Conservation (phyloP, 37 sponge, comb jelly and placozoan genomes). For the Amphimedon queenslandica region DNA sequence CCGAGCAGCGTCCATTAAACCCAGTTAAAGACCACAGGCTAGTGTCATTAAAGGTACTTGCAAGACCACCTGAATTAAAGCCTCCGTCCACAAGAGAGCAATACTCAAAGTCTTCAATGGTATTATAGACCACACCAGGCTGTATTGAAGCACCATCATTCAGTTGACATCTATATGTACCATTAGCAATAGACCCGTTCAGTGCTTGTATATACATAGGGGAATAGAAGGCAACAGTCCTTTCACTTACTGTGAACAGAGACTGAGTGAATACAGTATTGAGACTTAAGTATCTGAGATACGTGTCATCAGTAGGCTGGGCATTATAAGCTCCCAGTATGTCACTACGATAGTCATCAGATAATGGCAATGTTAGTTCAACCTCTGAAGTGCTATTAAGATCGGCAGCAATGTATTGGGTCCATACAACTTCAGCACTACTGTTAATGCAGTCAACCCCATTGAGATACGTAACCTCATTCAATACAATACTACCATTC, state of each 20-base stretch:
- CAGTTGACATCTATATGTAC: constrained; percentile 48
- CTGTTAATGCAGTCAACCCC: constrained; percentile 49
- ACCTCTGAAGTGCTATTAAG: constrained; percentile 9
- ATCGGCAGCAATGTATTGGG: constrained; percentile 5
- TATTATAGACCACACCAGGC: constrained; percentile 17
- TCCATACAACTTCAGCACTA: constrained; percentile 33
- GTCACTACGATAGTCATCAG: constrained; percentile 77
- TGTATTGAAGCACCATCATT: constrained; percentile 13
- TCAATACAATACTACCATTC: not conserved
- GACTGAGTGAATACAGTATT: constrained; percentile 33
- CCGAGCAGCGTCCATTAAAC: constrained; percentile 58
- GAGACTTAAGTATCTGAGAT: constrained; percentile 40
- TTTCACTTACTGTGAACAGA: constrained; percentile 9
- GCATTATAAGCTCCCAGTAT: constrained; percentile 52
- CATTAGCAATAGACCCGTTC: constrained; percentile 49
- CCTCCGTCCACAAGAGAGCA: constrained; percentile 58
- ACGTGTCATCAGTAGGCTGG: constrained; percentile 44
- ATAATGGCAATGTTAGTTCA: constrained; percentile 22
- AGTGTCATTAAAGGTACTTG: constrained; percentile 45
- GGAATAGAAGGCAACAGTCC: constrained; percentile 36
- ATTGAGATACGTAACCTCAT: constrained; percentile 47
- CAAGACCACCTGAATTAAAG: constrained; percentile 43
- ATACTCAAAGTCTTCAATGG: constrained; percentile 43
- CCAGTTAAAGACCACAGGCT: constrained; percentile 31
- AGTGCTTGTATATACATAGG: constrained; percentile 52